A percentile compares a stretch with the other conserved stretches of the same genome.
These are phyloP conservation scores for Zoanthus sociatus DNA, from an alignment of 92 coral and sea anemone genomes.

Conservation along the genomic window DNA sequence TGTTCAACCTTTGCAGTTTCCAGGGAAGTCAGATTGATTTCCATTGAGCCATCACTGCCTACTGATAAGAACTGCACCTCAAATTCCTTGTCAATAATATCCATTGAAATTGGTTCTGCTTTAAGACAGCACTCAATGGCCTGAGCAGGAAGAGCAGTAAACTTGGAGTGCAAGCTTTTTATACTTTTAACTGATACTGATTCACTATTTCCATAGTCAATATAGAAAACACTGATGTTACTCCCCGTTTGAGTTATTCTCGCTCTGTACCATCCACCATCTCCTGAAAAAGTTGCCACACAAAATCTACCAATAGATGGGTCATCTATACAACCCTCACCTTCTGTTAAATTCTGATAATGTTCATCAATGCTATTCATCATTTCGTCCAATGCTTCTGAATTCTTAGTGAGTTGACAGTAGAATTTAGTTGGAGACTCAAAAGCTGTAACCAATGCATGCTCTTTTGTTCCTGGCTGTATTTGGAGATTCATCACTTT, in stretches of 20 bases:
- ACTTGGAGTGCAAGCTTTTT: conserved; percentile 60
- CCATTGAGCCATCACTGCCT: conserved; percentile 32
- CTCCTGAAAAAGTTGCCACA: conserved; percentile 64
- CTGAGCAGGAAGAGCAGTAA: conserved; percentile 77
- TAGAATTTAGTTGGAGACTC: conserved; percentile 43
- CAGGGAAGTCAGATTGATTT: conserved; percentile 62
- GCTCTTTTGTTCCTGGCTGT: conserved; percentile 19
- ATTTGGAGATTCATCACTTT: conserved; percentile 6
- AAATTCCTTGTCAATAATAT: conserved; percentile 73
- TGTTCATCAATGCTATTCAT: conserved; percentile 50
- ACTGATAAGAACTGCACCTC: conserved; percentile 52
- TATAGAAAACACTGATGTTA: conserved; percentile 48
- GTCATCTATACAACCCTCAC: not conserved
- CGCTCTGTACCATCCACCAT: conserved; percentile 90
- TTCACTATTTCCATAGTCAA: conserved; percentile 94
- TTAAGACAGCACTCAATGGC: conserved; percentile 39
- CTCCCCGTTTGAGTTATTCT: not conserved
- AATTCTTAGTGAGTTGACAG: not conserved
- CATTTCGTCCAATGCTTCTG: conserved; percentile 40
- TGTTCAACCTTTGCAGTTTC: conserved; percentile 34
- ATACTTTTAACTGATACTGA: conserved; percentile 66
- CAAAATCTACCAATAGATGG: not conserved
- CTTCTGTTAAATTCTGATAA: not conserved
- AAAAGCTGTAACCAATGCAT: conserved; percentile 6
- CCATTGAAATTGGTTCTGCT: not conserved